Conservation (phyloP, 2,888 invertebrate genomes). For the Callinectes sapidus region DNA sequence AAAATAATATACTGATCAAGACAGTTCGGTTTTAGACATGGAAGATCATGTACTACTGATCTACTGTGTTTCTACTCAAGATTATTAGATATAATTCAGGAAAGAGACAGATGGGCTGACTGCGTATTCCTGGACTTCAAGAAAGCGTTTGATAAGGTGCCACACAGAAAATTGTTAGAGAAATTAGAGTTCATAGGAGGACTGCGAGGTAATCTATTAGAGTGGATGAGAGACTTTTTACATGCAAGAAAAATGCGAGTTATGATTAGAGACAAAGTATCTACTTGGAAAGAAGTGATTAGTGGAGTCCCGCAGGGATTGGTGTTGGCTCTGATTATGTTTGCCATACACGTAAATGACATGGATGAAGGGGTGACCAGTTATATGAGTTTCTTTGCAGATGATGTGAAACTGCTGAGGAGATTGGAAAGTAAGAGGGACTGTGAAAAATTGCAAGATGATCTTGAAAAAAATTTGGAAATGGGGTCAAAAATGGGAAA, state of each 20-base stretch:
- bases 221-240: too few species aligned
- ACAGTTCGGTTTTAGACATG: too few species aligned
- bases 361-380: neutral
- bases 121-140: neutral
- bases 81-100: too few species aligned
- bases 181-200: neutral
- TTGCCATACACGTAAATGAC: neutral
- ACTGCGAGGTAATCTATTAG: too few species aligned
- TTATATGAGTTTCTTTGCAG: neutral
- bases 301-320: constrained; percentile 10
- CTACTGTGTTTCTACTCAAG: too few species aligned
- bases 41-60: too few species aligned
- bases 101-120: too few species aligned
- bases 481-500: neutral
- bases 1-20: too few species aligned
- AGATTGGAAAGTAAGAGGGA: neutral
- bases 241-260: neutral
- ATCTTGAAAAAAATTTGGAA: neutral
- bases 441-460: neutral
- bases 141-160: neutral
- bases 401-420: neutral
- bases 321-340: neutral
- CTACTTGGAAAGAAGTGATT: neutral
- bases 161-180: neutral
- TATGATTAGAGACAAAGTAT: neutral